phyloP scores from a whole-genome alignment of 2,888 invertebrate species.

The Oegoconia quadripuncta region DNA sequence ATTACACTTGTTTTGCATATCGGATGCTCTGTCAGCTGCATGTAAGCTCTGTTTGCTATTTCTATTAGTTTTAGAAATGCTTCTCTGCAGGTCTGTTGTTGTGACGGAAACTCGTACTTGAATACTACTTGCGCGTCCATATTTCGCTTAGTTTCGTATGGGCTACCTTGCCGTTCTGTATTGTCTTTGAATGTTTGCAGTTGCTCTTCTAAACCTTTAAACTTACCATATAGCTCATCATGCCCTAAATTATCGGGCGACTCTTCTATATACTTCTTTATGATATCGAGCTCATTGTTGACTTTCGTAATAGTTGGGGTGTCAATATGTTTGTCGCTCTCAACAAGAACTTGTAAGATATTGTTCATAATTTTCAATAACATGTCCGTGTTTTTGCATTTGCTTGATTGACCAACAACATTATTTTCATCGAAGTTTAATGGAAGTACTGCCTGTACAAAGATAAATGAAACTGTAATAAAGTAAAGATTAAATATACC shows the following conservation, averaged over 20 bases:
- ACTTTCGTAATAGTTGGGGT: conserved; percentile 6
- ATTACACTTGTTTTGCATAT: conserved; percentile 16
- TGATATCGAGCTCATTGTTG: conserved; percentile 3
- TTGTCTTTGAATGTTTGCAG: conserved; percentile 6
- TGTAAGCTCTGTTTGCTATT: conserved; percentile 28
- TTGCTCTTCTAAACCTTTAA: conserved; percentile 7
- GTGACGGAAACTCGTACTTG: conserved; percentile 29
- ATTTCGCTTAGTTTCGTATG: not conserved
- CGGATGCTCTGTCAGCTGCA: conserved; percentile 23
- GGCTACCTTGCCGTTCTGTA: not conserved
- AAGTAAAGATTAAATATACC: too few species aligned
- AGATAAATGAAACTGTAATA: too few species aligned
- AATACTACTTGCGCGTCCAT: conserved; percentile 25
- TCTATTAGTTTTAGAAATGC: conserved; percentile 30
- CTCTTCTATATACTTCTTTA: conserved; percentile 15
- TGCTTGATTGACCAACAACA: not conserved
- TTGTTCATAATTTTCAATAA: conserved; percentile 9
- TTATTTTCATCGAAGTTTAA: too few species aligned
- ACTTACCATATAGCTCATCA: conserved; percentile 10
- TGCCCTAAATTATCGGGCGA: conserved; percentile 10
- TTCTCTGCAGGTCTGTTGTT: conserved; percentile 28
- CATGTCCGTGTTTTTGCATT: not conserved
- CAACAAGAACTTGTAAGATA: conserved; percentile 9
- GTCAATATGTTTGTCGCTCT: not conserved
- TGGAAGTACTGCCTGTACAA: too few species aligned